Conservation (phyloP, 2,888 invertebrate genomes). For the Fabriciana adippe region DNA sequence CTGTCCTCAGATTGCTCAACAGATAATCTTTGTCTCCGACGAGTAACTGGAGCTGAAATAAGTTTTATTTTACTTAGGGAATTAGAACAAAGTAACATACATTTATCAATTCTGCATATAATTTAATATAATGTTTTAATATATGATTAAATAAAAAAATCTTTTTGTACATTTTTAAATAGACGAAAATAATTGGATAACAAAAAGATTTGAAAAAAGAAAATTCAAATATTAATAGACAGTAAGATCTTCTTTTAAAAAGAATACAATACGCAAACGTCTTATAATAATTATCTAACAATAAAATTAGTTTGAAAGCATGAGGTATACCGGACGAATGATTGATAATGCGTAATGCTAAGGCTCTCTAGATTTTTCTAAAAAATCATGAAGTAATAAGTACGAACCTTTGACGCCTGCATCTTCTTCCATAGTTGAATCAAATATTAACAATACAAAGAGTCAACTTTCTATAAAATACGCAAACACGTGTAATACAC, state of each 20-base stretch:
- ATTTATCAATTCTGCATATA: no score
- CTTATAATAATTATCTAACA: background rate
- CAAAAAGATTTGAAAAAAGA: no score
- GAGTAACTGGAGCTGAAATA: constrained; percentile 55
- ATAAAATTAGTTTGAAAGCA: constrained; percentile 17
- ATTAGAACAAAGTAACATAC: no score
- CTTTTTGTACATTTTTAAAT: no score
- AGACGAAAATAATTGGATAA: no score
- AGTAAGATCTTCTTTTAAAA: background rate
- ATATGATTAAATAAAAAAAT: no score
- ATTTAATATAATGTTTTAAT: no score
- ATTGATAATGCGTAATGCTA: constrained; percentile 38
- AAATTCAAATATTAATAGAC: background rate
- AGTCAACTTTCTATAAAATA: constrained; percentile 41
- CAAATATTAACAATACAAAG: constrained; percentile 38
- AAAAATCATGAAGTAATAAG: constrained; percentile 31
- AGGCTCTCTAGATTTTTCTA: constrained; percentile 18
- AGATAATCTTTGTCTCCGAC: constrained; percentile 64
- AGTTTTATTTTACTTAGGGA: background rate
- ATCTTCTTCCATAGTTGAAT: constrained; percentile 65
- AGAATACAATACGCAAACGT: constrained; percentile 1
- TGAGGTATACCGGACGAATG: constrained; percentile 24
- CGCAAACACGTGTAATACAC: constrained; percentile 63
- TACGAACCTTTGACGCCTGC: constrained; percentile 61
- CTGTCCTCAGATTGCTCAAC: constrained; percentile 65